Base-by-base conservation (phyloP, 2,113 vertebrate species). In the Platycercus adscitus region DNA sequence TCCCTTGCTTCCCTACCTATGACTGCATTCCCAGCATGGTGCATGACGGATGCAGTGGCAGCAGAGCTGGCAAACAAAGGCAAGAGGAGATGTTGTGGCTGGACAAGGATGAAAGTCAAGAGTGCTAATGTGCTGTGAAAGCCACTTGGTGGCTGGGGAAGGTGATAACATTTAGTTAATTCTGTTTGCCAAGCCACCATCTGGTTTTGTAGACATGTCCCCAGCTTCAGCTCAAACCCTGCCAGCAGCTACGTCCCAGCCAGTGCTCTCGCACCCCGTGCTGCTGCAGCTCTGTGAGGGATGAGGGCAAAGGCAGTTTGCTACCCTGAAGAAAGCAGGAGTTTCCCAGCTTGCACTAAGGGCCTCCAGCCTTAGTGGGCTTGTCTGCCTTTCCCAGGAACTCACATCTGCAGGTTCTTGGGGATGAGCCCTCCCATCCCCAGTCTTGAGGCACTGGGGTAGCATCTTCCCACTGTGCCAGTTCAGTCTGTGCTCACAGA, bases 211-310 rank as follows among this genome's bases (percentile, higher is more conserved):
- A 84, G 86, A 75, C 3, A 3, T 25, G 50, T 81, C 81, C 77
- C 61, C 39, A 65, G 70, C 86, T 92, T 86, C 10, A 2, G 49
- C 63, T 82, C 79, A 90, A 41, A 23, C 29, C 71, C 79, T 77
- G 82, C 68, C 16, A 17, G 66, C 50, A 52, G 81, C 26, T 52
- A 13, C 20, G 5, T 53, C 68, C 72, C 1, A 0, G 33, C 25
- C 72, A 35, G 33, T 0, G 0, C 18, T 29, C 46, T 83, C 46
- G 43, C 6, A 16, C 20, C 49, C 49, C 1, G 4, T 2, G 1
- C 63, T 63, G 44, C 63, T 1, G 0, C 49, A 9, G n/a, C 43
- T 82, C 39, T 58, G 44, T 0, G 1, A 63, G 68, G 55, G 9
- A 17, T 9, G 33, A n/a, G 44, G 37, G 41, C 18, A 46, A 77